These are phyloP conservation scores for Trypoxylus dichotomus DNA, from an alignment of 1,140 invertebrate genomes.

Conservation along the genomic window DNA sequence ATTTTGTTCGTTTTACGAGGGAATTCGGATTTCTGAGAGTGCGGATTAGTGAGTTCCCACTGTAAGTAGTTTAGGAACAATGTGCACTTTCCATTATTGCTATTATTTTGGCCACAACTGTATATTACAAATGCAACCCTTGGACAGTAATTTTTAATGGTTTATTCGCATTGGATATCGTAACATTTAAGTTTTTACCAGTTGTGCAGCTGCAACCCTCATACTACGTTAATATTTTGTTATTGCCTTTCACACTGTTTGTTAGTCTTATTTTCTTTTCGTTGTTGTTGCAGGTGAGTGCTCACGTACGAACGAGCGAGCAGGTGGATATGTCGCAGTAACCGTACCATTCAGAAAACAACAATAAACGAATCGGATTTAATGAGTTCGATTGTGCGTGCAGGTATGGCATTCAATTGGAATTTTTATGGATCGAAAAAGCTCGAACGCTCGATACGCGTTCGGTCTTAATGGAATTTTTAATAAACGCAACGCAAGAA, in stretches of 20 bases:
- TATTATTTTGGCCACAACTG: no score
- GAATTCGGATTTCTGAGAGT: no score
- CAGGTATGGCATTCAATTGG: not conserved
- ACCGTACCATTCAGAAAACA: not conserved
- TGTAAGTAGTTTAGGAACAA: no score
- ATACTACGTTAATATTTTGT: not conserved
- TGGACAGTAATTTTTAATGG: no score
- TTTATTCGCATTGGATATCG: not conserved
- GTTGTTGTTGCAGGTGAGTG: not conserved
- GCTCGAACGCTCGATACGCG: not conserved
- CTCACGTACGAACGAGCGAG: not conserved
- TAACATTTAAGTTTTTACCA: not conserved
- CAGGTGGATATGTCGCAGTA: not conserved
- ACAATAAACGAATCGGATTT: constrained; percentile 7
- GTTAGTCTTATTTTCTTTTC: not conserved
- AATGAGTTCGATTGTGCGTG: constrained; percentile 2
- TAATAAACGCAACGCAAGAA: not conserved
- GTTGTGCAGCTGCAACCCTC: not conserved
- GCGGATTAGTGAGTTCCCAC: no score
- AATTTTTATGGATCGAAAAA: not conserved
- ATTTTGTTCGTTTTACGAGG: no score
- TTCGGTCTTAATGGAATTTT: not conserved
- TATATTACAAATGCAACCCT: no score
- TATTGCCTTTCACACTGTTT: not conserved
- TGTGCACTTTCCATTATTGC: no score